Evolutionary conservation across 2,888 invertebrate species (phyloP), one percentile per base, ranked within the genome.

Genomic region (Notodonta dromedarius): DNA sequence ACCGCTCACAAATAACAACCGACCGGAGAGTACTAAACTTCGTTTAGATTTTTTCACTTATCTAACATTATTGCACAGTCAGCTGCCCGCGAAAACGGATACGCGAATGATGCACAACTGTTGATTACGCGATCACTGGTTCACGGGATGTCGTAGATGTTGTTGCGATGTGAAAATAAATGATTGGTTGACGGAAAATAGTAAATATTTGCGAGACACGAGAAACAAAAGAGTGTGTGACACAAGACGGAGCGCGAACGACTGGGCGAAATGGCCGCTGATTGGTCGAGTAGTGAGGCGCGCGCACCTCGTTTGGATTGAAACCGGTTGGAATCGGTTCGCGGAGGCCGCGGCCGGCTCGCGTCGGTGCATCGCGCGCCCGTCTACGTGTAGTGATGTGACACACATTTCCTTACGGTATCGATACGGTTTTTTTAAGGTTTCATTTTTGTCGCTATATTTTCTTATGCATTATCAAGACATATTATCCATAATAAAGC

Each of bases 311-410:
- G 86, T 89, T 91, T 92, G 89, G 90, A 82, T 84, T 77, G 65
- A 78, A 92, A 90, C 93, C 89, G 87, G 93, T 90, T 91, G 71
- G 69, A 88, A 79, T 89, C 89, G 87, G 93, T 92, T 93, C 74
- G 71, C 77, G 77, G 89, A 81, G 86, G 92, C 86, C 86, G 77
- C 78, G 80, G 84, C 90, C 89, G 90, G 92, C 89, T 92, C 73
- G 77, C 82, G 80, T 87, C 89, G 85, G 89, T 88, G 88, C 88
- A 88, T 85, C 73, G 83, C 71, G 71, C 74, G 74, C 72, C 66
- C 78, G 76, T 74, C 73, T 68, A 66, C 50, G 57, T 71, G 61
- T 86, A 92, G 92, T 87, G 90, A 80, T 81, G 92, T 52, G 84
- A 80, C 77, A 74, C 61, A 65, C 56, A 62, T 62, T 70, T 67